Evolutionary conservation across 53 echinoderm and acorn worm genomes (phyloP), one percentile per base, ranked within the genome.

Genomic region (Echinarachnius parma): DNA sequence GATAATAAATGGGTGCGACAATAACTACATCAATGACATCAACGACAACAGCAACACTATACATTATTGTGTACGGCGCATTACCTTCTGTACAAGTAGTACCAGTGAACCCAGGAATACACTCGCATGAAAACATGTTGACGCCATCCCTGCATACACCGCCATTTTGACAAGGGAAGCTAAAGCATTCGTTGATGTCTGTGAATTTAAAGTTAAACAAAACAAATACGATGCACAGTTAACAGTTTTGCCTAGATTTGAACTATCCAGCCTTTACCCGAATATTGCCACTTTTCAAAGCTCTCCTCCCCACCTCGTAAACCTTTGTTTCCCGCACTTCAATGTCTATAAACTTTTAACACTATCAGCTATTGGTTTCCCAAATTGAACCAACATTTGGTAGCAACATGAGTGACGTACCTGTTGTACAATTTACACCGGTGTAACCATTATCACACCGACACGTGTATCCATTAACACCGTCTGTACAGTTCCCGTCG

Each of bases 101-200:
- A 30, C 68, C 68, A 11, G 25, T 26, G 23, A 68, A 68, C 1
- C 53, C 68, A 1, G 11, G 23, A 1, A 19, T 21, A 33, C 68
- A 68, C 29, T 32, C 16, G 26, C 68, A 68, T 2, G 11, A 50
- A 20, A 33, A 68, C 4, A 13, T 18, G 37, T 30, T 33, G 19
- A 30, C 31, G 1, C 15, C 7, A 28, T 68, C 52, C 21, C 30
- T 52, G 32, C 68, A 68, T 0, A 31, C 31, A 31, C 50, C 68
- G 5, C 52, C 10, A 25, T 68, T 68, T 4, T 10, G 50, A 33
- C 68, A 68, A 19, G 52, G 49, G 15, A 0, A 9, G 11, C 21
- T 21, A 16, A 34, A 8, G 48, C 68, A 68, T 50, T 68, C 68
- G 48, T 68, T 34, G 31, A 21, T 53, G 32, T 49, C 68, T 68